These are phyloP conservation scores for Geopemphigus sp. DNA, from an alignment of 1,140 invertebrate species.

Conservation along the genomic window DNA sequence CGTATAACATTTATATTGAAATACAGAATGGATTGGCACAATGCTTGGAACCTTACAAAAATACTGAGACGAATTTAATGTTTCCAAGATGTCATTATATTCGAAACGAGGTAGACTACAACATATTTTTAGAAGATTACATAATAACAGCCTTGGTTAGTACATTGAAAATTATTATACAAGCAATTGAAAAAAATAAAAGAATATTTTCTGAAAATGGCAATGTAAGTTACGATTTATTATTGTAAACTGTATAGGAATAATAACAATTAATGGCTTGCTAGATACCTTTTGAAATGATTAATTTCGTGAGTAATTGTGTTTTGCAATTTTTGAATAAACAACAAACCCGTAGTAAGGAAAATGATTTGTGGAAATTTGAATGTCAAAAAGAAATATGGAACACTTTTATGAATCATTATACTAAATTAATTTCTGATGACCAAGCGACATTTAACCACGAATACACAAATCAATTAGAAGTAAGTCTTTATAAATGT, in stretches of 20 bases:
- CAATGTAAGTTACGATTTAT: constrained; percentile 25
- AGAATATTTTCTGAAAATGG: constrained; percentile 25
- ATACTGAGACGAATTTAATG: constrained; percentile 72
- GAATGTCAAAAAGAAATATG: background rate
- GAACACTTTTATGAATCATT: constrained; percentile 16
- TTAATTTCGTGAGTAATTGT: background rate
- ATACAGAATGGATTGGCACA: constrained; percentile 63
- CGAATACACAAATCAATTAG: constrained; percentile 1
- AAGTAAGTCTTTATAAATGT: constrained; percentile 3
- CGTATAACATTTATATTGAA: too few species aligned
- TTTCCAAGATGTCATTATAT: constrained; percentile 87
- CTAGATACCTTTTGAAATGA: constrained; percentile 12
- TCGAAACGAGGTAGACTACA: constrained; percentile 78
- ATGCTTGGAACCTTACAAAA: constrained; percentile 84
- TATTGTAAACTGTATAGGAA: background rate
- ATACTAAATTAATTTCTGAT: background rate
- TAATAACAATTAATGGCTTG: background rate
- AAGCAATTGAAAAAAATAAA: constrained; percentile 60
- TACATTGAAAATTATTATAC: constrained; percentile 73
- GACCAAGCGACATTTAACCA: background rate
- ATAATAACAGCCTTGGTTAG: constrained; percentile 81
- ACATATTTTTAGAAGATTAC: constrained; percentile 86
- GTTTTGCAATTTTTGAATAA: background rate
- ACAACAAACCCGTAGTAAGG: background rate
- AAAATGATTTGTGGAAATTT: background rate